phyloP scores from a whole-genome alignment of 2,797 vertebrate genomes.

The Macroramphosus scolopax region DNA sequence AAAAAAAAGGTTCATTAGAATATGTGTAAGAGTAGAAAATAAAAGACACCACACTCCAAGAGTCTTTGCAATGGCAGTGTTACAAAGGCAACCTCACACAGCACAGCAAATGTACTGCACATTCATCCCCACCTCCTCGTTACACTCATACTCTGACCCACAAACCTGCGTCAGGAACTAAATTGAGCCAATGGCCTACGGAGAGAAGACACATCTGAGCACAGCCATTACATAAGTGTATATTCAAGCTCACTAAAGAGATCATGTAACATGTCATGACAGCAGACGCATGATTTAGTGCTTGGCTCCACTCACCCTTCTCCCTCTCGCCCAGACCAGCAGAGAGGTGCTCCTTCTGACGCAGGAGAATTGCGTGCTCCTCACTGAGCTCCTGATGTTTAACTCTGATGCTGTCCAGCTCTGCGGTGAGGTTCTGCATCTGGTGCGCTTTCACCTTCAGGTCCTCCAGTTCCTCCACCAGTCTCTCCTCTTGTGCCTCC shows the following conservation, averaged over 20 bases:
- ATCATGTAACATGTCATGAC: conserved; percentile 9
- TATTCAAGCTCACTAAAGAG: conserved; percentile 26
- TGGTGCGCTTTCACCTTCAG: conserved; percentile 77
- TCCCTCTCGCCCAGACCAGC: conserved; percentile 78
- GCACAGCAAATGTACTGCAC: conserved; percentile 61
- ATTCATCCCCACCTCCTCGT: conserved; percentile 20
- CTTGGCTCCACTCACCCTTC: conserved; percentile 71
- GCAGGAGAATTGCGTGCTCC: conserved; percentile 71
- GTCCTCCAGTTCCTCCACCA: conserved; percentile 85
- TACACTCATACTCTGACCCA: conserved; percentile 61
- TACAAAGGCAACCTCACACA: conserved; percentile 52
- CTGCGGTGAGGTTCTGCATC: conserved; percentile 73
- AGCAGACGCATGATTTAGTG: not conserved
- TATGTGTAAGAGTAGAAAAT: not conserved
- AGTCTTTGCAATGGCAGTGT: conserved; percentile 27
- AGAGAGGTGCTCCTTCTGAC: conserved; percentile 76
- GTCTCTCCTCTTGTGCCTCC: conserved; percentile 81
- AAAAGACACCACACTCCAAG: conserved; percentile 45
- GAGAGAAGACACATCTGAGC: conserved; percentile 72
- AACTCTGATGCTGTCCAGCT: conserved; percentile 80
- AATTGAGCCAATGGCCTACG: conserved; percentile 71
- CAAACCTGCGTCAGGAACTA: conserved; percentile 78
- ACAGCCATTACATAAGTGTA: conserved; percentile 48
- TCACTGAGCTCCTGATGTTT: conserved; percentile 82
- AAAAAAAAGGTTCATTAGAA: conserved; percentile 6